Conservation (phyloP, 1,140 invertebrate species). For the Eupeodes corollae region DNA sequence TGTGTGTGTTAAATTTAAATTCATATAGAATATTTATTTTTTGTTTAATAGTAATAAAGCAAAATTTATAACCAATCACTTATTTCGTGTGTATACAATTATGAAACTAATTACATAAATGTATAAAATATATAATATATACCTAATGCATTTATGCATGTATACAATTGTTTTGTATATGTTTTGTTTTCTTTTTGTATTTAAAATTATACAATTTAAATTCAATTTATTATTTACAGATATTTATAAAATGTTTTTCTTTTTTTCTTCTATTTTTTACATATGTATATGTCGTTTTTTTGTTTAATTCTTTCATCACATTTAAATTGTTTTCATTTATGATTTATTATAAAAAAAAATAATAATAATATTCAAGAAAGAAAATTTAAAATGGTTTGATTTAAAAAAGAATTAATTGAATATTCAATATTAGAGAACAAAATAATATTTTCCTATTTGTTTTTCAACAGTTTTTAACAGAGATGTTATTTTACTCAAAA, state of each 20-base stretch:
- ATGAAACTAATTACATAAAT: conserved; percentile 5
- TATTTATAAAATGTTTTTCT: neutral
- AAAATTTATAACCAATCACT: neutral
- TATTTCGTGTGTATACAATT: neutral
- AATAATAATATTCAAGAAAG: too few relatives aligned
- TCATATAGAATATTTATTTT: neutral
- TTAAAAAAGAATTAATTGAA: too few relatives aligned
- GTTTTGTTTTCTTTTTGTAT: conserved; percentile 10
- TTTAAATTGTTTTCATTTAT: too few relatives aligned
- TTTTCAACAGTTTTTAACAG: too few relatives aligned
- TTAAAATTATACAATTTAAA: conserved; percentile 3
- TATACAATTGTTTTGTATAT: conserved; percentile 10
- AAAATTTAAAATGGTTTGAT: too few relatives aligned
- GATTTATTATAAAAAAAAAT: too few relatives aligned
- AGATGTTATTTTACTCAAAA: too few relatives aligned
- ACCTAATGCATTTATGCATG: conserved; percentile 1
- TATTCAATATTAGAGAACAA: too few relatives aligned
- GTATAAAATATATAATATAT: conserved; percentile 32
- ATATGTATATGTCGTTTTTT: neutral
- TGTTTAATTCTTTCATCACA: neutral
- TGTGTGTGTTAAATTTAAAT: too few relatives aligned
- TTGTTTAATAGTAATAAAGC: neutral
- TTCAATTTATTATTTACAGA: neutral
- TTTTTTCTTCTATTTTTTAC: neutral
- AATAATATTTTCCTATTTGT: too few relatives aligned